Base-by-base conservation (phyloP, 37 sponge, comb jelly and placozoan species). In the Petrosia ficiformis region DNA sequence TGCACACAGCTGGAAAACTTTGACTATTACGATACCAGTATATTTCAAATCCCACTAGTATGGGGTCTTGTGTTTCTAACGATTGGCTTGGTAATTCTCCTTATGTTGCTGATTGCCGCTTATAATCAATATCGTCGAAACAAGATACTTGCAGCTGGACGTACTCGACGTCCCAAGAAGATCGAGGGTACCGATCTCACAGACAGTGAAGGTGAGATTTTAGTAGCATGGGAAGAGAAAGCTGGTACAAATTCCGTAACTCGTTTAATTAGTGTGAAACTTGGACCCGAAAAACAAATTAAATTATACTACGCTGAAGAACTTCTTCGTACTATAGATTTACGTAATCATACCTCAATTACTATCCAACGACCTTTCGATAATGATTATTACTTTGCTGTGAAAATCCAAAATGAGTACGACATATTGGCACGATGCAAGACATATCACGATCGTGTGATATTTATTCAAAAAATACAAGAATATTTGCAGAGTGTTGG, bases 361-460 rank as follows among this genome's bases (percentile, higher is more conserved):
- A 61, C 35, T 0, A 86, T 90, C 60, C 78, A 57, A 3, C n/a
- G 74, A 44, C 88, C 94, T 0, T 77, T 82, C 38, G 84, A 93
- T 31, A 75, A 85, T 52, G 41, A 72, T 28, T 3, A 4, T 14
- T 67, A 77, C 59, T 74, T 93, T 69, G 74, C 72, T 16, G 34
- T 93, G 19, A 81, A 81, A 39, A 74, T 93, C 54, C 76, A 86
- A 31, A 67, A 93, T 32, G 90, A 86, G 44, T 93, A 93, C 43
- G 94, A 93, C 39, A 56, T 89, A 0, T 68, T 89, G 44, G 24
- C 89, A 0, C 75, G 75, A 34, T 82, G 68, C 58, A 26, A 72
- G 44, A 71, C 65, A 24, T 54, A 70, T 5, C 41, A 75, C 21
- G 90, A 85, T 77, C 89, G 86, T 3, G 67, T 75, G 2, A 30